Base-by-base conservation (phyloP, 2,797 vertebrate genomes). In the Gymnothorax javanicus region DNA sequence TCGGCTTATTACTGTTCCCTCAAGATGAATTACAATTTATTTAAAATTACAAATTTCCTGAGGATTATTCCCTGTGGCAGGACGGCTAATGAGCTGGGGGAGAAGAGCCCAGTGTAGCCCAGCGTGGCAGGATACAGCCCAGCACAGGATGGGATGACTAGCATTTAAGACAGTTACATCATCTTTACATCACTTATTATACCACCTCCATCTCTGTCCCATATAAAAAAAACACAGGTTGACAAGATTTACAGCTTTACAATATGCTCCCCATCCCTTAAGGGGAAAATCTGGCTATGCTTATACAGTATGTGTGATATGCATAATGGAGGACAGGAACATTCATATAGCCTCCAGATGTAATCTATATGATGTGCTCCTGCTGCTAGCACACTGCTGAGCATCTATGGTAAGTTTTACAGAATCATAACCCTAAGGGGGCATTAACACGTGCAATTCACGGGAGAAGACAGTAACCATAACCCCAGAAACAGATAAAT, bases 41-140 rank as follows among this genome's bases (percentile, higher is more conserved):
- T 43, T 43, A 43, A 43, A 43, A 43, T 43, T 1, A 43, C 33
- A 43, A 43, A 59, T 95, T 95, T 94, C 95, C 94, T 92, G 93
- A 94, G 94, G 94, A 95, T 93, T 95, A 93, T 95, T 94, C 93
- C 59, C 82, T 94, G 95, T 94, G 95, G 92, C 92, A 90, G 0
- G 94, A 95, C 94, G 96, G 93, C 93, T 92, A 94, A 96, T 95
- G 94, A 95, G 91, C 87, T 92, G 60, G 87, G 85, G 87, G 88
- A 84, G 89, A 77, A 17, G 7, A 4, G 25, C 33, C 33, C 33
- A 43, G 33, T 43, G 33, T 43, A 43, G 33, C 33, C 33, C 33
- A 2, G 33, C 33, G 2, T 1, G 33, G 33, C 33, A 43, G 33
- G 33, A 43, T 43, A 43, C 33, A 43, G n/a, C 67, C 20, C 5